A percentile compares a stretch with the other conserved stretches of the same genome.
Conservation (phyloP, 2,888 invertebrate genomes). For the Phlogophora meticulosa region DNA sequence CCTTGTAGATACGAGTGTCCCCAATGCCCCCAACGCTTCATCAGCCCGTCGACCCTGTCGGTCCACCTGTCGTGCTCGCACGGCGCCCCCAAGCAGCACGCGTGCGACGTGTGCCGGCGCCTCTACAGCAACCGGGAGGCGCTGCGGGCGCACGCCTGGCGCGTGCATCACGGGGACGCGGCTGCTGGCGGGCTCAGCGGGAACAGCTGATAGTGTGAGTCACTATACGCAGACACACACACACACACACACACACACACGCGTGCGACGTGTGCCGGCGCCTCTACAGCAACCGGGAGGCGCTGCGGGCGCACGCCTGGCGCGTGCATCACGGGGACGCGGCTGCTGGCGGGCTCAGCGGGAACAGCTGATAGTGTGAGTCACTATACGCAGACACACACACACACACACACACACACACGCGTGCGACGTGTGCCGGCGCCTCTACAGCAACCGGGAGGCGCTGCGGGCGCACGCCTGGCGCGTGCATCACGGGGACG, state of each 20-base stretch:
- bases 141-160: slow-evolving; percentile 61
- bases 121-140: slow-evolving; percentile 62
- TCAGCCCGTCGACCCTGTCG: slow-evolving; percentile 17
- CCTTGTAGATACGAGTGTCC: slow-evolving; percentile 60
- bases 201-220: slow-evolving; percentile 23
- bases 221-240: neutral
- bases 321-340: slow-evolving; percentile 48
- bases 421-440: slow-evolving; percentile 36
- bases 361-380: slow-evolving; percentile 24
- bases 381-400: neutral
- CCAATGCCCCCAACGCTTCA: slow-evolving; percentile 52
- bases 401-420: neutral
- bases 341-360: neutral
- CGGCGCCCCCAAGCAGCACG: slow-evolving; percentile 37
- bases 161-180: slow-evolving; percentile 48
- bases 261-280: slow-evolving; percentile 41
- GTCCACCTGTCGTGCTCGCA: slow-evolving; percentile 44
- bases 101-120: slow-evolving; percentile 39
- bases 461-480: slow-evolving; percentile 63
- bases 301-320: slow-evolving; percentile 62
- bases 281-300: slow-evolving; percentile 59
- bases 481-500: slow-evolving; percentile 52
- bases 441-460: slow-evolving; percentile 58
- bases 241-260: neutral
- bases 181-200: neutral